Conservation (phyloP, 2,113 vertebrate genomes). For the Melanotaenia duboulayi region DNA sequence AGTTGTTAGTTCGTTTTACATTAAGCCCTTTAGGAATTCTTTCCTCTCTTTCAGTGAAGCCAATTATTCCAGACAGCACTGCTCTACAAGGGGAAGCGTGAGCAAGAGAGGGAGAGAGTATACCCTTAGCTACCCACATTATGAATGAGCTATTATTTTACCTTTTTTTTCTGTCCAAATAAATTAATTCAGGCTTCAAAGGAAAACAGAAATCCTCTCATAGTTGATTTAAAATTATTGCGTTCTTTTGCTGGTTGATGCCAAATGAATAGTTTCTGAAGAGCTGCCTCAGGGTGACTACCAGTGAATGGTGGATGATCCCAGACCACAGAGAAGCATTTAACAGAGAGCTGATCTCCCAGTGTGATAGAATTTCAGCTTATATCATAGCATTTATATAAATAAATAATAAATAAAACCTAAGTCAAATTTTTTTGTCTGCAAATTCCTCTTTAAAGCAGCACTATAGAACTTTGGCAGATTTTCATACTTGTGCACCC, state of each 20-base stretch:
- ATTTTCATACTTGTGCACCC: too few species aligned
- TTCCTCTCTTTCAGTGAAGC: slow-evolving; percentile 51
- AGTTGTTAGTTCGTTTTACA: slow-evolving; percentile 19
- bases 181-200: slow-evolving; percentile 53
- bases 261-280: slow-evolving; percentile 54
- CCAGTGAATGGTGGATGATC: slow-evolving; percentile 40
- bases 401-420: too few species aligned
- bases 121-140: slow-evolving; percentile 25
- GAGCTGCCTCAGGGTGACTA: slow-evolving; percentile 44
- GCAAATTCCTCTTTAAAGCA: too few species aligned
- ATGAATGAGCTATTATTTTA: slow-evolving; percentile 36
- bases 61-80: slow-evolving; percentile 53
- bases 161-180: slow-evolving; percentile 45
- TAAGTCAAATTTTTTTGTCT: too few species aligned
- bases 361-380: neutral
- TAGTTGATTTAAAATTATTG: slow-evolving; percentile 49
- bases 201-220: slow-evolving; percentile 17
- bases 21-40: slow-evolving; percentile 52
- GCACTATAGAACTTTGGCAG: too few species aligned
- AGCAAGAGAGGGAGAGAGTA: neutral
- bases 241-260: slow-evolving; percentile 38
- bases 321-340: slow-evolving; percentile 19
- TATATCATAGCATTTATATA: too few species aligned
- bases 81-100: slow-evolving; percentile 36
- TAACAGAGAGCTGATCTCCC: slow-evolving; percentile 43